Base-by-base conservation (phyloP, 2,888 invertebrate species). In the Drosophila nigricruria region DNA sequence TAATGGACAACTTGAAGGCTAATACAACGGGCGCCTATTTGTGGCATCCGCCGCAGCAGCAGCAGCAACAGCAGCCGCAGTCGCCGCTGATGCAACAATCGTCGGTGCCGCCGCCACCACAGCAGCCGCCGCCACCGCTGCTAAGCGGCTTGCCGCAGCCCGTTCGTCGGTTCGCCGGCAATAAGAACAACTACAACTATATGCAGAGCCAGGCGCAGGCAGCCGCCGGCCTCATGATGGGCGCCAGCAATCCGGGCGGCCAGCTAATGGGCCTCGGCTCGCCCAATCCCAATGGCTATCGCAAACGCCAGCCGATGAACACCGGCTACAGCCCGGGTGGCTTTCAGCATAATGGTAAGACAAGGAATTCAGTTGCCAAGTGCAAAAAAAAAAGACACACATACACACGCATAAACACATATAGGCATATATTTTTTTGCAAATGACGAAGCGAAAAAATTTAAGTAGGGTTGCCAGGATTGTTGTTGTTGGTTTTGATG, bases 301-400 rank as follows among this genome's bases (percentile, higher is more conserved):
- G 81, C 76, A 84, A 82, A 70, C 86, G 84, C 0, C 77, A 77
- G 54, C 49, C 81, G 0, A 73, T 86, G 62, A 85, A 74, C 16
- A 18, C 67, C 2, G 61, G 64, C 25, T 84, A 64, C 18, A 73
- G 54, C 38, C 42, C 67, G 0, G 66, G 66, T n/a, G 74, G 75
- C 16, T 85, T 69, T 78, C 86, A 79, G 32, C 65, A 71, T 27
- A 88, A 86, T 6, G 84, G 84, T 84, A 88, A 84, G 86, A 69
- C 20, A n/a, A 3, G 9, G 49, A 5, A 57, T 1, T 49, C 12
- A 45, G 10, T 14, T 23, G 47, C 40, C 1, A 36, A 34, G 3
- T 43, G 23, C 14, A 23, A 6, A 43, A 12, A 30, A 30, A 6
- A 25, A 25, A 25, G 25, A 12, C 27, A 5, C 18, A 34, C 2